Base-by-base conservation (phyloP, 2,888 invertebrate species). In the Homarus gammarus region DNA sequence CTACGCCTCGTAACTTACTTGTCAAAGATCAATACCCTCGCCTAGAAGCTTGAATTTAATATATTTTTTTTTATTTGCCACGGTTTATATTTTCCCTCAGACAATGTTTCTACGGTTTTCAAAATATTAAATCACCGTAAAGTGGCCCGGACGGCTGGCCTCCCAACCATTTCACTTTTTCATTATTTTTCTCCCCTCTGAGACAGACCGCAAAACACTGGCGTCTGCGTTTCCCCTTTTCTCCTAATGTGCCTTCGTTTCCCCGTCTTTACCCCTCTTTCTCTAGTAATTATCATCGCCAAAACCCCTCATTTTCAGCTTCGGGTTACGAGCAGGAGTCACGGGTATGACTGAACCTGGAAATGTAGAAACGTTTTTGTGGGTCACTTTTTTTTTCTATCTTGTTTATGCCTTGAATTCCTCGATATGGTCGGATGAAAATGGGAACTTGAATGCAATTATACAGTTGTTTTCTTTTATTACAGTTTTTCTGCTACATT, bases 211-310 rank as follows among this genome's bases (percentile, higher is more conserved):
- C 81, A 81, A 81, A 81, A 81, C 81, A 56, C 27, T n/a, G 81
- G 81, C 81, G 81, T 81, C 81, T 64, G 64, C 38, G 75, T 81
- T 81, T 84, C 51, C 84, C 84, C 84, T 73, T 83, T 84, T 84
- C 84, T 84, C 73, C 73, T 51, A 84, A 72, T 84, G 84, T 84
- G 44, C 31, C 51, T 84, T 36, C 84, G 38, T 83, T 83, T 83
- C 83, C 83, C 31, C 70, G 38, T 33, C 64, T 64, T 81, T 64
- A 22, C 31, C 70, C 70, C 83, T 77, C 78, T 49, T 79, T 81
- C 81, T 81, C 85, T 44, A 77, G 85, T 85, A 85, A 85, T 87
- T 87, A 87, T 81, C 81, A 73, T 87, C 72, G 87, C 61, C 87
- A 73, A 84, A 81, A 70, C 81, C 87, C 56, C 61, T 87, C 87